Base-by-base conservation (phyloP, 2,888 invertebrate genomes). In the Campoplex nolae region DNA sequence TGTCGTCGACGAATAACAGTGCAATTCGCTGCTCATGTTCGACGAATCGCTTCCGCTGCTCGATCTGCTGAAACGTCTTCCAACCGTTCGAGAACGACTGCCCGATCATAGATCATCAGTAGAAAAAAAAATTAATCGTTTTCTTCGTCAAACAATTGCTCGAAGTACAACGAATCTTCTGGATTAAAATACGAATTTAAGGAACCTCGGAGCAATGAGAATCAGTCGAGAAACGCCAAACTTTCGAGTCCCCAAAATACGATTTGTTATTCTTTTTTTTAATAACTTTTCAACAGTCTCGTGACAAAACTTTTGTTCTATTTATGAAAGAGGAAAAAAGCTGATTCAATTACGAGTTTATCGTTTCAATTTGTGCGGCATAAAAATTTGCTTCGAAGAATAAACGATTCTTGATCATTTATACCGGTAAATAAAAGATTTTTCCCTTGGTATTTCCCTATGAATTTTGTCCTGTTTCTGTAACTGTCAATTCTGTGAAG, bases 21-120 rank as follows among this genome's bases (percentile, higher is more conserved):
- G 93, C 62, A 93, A 88, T 85, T 94, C 94, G 89, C 94, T 94
- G 89, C 94, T 94, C 89, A 93, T 91, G 82, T 93, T 94, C 6
- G 94, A 94, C 32, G 93, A 93, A n/a, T 94, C 94, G 88, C 94
- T 94, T 11, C 92, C 93, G 88, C 93, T 94, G 90, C 93, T 94
- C 16, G 94, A 94, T 84, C 94, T 91, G 83, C 94, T 94, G 89
- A 91, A 94, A 78, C 93, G 92, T 85, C 94, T 90, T 84, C 92
- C 93, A 58, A 89, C 88, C 83, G 93, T 93, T 51, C 92, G 91
- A n/a, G 93, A 93, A 79, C 93, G 91, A 85, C 93, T 93, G 89
- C 32, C 16, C 16, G 32, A 62, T 62, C 1, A 1, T 4, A 4
- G 62, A 32, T 16, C 16, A 62, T 16, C 6, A 32, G 28, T 32